Conservation (phyloP, 2,113 vertebrate species). For the Eidolon helvum region DNA sequence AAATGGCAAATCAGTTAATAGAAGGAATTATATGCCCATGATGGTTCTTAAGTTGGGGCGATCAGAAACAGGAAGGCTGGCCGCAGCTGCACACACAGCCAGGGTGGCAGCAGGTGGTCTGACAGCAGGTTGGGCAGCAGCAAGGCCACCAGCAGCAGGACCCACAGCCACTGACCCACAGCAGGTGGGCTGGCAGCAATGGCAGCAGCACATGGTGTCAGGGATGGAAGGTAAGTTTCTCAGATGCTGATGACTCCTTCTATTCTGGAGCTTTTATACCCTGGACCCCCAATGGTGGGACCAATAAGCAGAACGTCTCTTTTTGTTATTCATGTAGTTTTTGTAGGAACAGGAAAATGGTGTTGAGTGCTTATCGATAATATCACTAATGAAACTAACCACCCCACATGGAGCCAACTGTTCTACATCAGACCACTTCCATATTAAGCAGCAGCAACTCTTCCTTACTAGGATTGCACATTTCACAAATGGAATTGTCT, state of each 20-base stretch:
- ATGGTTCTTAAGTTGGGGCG: neutral
- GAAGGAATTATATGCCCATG: neutral
- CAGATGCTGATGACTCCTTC: neutral
- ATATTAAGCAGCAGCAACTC: neutral
- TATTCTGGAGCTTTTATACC: neutral
- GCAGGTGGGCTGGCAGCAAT: neutral
- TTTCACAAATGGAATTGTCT: neutral
- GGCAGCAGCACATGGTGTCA: neutral
- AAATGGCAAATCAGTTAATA: neutral
- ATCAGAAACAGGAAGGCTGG: neutral
- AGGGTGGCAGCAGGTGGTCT: neutral
- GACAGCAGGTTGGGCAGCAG: neutral
- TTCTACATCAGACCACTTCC: neutral
- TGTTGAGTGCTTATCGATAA: too few relatives aligned
- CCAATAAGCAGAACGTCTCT: constrained; percentile 6
- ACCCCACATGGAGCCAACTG: neutral
- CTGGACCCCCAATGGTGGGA: neutral
- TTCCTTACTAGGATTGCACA: too few relatives aligned
- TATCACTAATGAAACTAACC: neutral
- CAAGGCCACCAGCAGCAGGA: neutral
- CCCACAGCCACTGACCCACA: neutral
- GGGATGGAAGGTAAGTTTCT: neutral
- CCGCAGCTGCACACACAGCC: too few relatives aligned
- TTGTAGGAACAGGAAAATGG: neutral
- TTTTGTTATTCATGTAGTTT: neutral